These are phyloP conservation scores for Liparis tanakae DNA, from an alignment of 2,797 vertebrate genomes.

Conservation along the genomic window DNA sequence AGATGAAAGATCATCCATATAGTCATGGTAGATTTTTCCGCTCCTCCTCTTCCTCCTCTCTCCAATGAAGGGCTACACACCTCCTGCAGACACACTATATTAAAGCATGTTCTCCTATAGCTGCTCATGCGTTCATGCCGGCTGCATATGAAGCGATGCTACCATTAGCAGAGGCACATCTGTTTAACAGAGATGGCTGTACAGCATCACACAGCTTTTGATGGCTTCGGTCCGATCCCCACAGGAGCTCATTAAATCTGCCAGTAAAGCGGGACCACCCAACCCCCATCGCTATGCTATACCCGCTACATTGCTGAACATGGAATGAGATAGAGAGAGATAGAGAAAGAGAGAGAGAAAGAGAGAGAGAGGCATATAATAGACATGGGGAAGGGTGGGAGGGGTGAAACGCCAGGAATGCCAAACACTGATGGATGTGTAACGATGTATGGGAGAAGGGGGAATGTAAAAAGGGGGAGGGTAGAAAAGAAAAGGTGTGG, in stretches of 20 bases:
- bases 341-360: conserved; percentile 21
- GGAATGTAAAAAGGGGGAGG: conserved; percentile 4
- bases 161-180: conserved; percentile 67
- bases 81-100: conserved; percentile 21
- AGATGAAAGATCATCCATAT: conserved; percentile 51
- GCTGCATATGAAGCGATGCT: conserved; percentile 42
- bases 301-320: conserved; percentile 41
- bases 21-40: conserved; percentile 33
- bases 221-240: conserved; percentile 74
- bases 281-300: conserved; percentile 52
- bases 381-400: conserved; percentile 35
- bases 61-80: conserved; percentile 27
- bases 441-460: conserved; percentile 53
- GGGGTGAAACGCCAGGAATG: conserved; percentile 39
- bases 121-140: conserved; percentile 22
- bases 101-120: conserved; percentile 20
- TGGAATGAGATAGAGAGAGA: conserved; percentile 31
- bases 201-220: conserved; percentile 61
- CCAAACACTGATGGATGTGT: conserved; percentile 54
- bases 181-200: conserved; percentile 67
- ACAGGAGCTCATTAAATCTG: conserved; percentile 84
- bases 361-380: conserved; percentile 22
- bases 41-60: conserved; percentile 5
- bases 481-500: conserved; percentile 41
- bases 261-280: conserved; percentile 69